Evolutionary conservation across 2,797 vertebrate species (phyloP).

Genomic region (Falco berigora): DNA sequence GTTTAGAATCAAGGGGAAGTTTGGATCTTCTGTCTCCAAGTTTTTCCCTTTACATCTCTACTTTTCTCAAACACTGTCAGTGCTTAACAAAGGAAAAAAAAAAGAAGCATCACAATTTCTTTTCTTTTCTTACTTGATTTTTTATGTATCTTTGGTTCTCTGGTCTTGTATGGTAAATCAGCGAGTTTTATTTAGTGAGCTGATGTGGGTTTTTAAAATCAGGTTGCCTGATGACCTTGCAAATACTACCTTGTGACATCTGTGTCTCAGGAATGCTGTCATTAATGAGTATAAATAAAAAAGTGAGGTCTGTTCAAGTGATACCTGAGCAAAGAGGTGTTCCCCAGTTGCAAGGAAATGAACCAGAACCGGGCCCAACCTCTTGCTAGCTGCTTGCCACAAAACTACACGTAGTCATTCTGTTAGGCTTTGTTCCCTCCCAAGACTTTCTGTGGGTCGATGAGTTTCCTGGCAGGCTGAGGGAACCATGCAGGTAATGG

Average conservation of each 20-base stretch:
- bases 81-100: neutral
- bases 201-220: neutral
- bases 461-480: neutral
- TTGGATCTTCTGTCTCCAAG: constrained; percentile 58
- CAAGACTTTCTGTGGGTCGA: neutral
- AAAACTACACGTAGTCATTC: neutral
- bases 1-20: constrained; percentile 71
- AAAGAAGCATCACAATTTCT: neutral
- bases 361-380: neutral
- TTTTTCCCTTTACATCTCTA: constrained; percentile 52
- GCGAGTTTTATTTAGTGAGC: neutral
- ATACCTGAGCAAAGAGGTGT: neutral
- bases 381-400: accelerated
- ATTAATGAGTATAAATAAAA: neutral
- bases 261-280: neutral
- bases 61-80: neutral
- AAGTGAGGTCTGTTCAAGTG: neutral
- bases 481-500: neutral
- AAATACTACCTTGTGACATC: neutral
- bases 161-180: neutral
- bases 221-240: neutral
- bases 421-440: neutral
- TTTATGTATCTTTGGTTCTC: neutral
- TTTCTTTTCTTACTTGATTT: constrained; percentile 22
- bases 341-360: neutral